Evolutionary conservation across 2,797 vertebrate species (phyloP), one percentile per base, ranked within the genome.

Genomic region (Acipenser oxyrinchus): DNA sequence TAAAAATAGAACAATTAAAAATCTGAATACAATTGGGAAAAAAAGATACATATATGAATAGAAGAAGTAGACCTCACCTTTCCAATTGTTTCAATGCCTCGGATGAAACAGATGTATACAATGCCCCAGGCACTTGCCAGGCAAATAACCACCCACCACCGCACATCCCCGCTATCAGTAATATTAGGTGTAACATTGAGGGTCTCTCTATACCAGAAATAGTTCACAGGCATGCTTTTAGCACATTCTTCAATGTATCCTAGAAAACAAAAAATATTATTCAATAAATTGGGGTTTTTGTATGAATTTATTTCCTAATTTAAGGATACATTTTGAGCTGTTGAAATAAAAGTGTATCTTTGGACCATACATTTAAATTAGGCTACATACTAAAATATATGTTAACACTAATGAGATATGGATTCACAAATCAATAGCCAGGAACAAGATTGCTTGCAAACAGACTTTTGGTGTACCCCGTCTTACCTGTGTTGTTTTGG

Each of bases 191-290:
- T 84, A 79, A 95, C 83, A 75, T 98, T 93, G 74, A 98, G 79
- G 0, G 95, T 96, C 76, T 83, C 73, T 5, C 95, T 89, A 75
- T 95, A 97, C 95, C 95, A 97, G 79, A 92, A 97, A 72, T 94
- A 96, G 80, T 87, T 95, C 48, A 92, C 90, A 0, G 93, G 2
- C 0, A 92, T 90, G 65, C 93, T 94, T 69, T 79, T 70, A 11
- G 77, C 78, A 73, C 95, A 97, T 75, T 98, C 95, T 15, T 68
- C 48, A 3, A 88, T 70, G 1, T 82, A 78, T 1, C 79, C 95
- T 97, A 74, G 13, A 10, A 53, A 55, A 15, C 51, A 57, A 66
- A 8, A n/a, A 55, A 55, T 10, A 10, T n/a, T 37, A 37, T 37
- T 37, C 23, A 37, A 37, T 37, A 37, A 37, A 37, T 37, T 37